phyloP scores from a whole-genome alignment of 2,797 vertebrate genomes.

The Melopsittacus undulatus region DNA sequence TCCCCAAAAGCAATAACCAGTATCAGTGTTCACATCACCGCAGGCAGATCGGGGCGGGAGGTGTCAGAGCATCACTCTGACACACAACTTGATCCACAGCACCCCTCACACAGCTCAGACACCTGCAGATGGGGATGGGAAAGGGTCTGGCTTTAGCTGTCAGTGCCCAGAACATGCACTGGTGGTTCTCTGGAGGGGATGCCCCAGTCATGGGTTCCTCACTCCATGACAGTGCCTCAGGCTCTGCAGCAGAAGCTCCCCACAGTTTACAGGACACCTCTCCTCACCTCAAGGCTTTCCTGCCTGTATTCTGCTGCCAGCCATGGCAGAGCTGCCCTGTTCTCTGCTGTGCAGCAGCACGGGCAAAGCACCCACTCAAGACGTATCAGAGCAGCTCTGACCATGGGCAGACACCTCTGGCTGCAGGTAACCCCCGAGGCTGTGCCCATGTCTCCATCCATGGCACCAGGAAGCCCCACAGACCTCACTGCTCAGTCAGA shows the following conservation, averaged over 20 bases:
- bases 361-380: background rate
- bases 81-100: background rate
- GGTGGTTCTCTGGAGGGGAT: background rate
- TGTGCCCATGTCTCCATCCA: background rate
- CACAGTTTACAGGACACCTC: accelerated
- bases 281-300: background rate
- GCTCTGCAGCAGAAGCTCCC: background rate
- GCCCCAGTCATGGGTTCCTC: background rate
- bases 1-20: background rate
- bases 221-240: too few relatives aligned
- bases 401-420: background rate
- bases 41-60: too few relatives aligned
- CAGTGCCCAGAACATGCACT: background rate
- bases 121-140: too few relatives aligned
- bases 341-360: background rate
- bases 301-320: accelerated
- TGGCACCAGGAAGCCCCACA: background rate
- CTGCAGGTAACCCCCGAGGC: accelerated
- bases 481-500: background rate
- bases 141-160: background rate
- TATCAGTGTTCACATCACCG: background rate
- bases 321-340: background rate
- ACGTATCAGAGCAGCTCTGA: background rate
- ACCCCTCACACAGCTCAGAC: background rate
- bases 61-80: background rate